Percentiles rank a stretch among this genome's conserved stretches.
Conservation (phyloP, 2,888 invertebrate species). For the Gortyna flavago region DNA sequence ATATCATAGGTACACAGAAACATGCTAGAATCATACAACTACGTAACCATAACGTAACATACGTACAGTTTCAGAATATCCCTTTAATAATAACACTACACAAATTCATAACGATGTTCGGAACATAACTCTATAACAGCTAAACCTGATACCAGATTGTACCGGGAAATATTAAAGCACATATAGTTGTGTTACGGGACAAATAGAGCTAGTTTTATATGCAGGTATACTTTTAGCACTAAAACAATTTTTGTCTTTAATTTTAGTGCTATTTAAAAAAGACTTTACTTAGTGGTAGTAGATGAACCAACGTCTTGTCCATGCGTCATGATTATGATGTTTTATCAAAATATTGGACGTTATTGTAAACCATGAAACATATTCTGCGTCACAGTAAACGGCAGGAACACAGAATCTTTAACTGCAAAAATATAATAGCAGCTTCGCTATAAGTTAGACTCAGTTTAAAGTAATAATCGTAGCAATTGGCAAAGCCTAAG, state of each 20-base stretch:
- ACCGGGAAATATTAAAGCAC: slow-evolving; percentile 33
- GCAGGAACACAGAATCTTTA: no score
- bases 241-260: no score
- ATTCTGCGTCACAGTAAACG: background rate
- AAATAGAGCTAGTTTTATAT: slow-evolving; percentile 17
- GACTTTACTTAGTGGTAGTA: background rate
- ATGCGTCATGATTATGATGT: no score
- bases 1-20: background rate
- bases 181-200: slow-evolving; percentile 15
- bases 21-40: background rate
- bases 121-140: slow-evolving; percentile 39
- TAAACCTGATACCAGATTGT: slow-evolving; percentile 28
- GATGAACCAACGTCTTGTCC: background rate
- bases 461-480: background rate
- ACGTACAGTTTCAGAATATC: slow-evolving; percentile 20
- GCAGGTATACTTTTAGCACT: background rate
- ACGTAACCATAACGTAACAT: background rate
- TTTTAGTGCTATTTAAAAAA: background rate
- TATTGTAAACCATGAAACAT: background rate
- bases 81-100: slow-evolving; percentile 36
- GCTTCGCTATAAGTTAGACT: background rate
- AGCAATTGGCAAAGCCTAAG: background rate
- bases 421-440: background rate
- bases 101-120: slow-evolving; percentile 47
- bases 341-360: background rate